Evolutionary conservation across 1,140 invertebrate species (phyloP).

Genomic region (Pectinophora gossypiella): DNA sequence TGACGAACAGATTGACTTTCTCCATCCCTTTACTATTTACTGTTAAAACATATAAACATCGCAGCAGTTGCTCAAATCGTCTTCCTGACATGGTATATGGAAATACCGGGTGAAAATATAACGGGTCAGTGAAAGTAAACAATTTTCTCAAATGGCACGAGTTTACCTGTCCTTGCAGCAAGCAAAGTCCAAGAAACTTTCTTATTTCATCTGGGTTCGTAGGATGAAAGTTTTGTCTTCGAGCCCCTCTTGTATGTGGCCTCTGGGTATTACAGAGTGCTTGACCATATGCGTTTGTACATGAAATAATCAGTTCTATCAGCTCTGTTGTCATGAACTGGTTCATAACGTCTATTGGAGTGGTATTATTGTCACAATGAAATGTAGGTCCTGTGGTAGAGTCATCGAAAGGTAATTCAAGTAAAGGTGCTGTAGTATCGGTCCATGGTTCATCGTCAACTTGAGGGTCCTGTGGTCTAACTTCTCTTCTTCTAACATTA

Average conservation of each 20-base stretch:
- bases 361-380: neutral
- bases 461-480: too few species aligned
- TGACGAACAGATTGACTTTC: neutral
- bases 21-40: neutral
- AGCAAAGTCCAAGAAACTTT: neutral
- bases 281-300: neutral
- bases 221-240: neutral
- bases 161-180: neutral
- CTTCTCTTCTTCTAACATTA: too few species aligned
- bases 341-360: neutral
- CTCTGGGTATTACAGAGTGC: neutral
- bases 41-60: neutral
- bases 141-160: neutral
- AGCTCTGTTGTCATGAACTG: neutral
- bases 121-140: neutral
- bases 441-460: neutral
- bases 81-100: too few species aligned
- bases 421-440: neutral
- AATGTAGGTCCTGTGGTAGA: neutral
- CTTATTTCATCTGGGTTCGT: neutral
- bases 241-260: neutral
- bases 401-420: neutral
- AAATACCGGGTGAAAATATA: too few species aligned
- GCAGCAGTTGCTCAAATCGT: too few species aligned
- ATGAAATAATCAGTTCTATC: neutral